A percentile compares a stretch with the other conserved stretches of the same genome.
phyloP scores from a whole-genome alignment of 2,113 vertebrate genomes.

The Podilymbus podiceps region DNA sequence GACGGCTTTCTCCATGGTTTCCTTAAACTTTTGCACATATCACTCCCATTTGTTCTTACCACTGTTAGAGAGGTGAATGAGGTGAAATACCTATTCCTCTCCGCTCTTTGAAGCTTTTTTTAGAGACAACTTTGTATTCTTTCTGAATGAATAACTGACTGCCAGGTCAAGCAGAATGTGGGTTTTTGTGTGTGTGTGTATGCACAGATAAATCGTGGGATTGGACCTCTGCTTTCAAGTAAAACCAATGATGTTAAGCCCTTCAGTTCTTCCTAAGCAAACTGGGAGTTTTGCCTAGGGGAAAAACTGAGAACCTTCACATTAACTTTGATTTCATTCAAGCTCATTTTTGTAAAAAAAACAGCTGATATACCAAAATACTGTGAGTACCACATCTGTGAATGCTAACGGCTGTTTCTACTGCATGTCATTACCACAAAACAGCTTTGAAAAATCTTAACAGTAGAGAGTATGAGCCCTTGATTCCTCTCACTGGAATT shows the following conservation, averaged over 20 bases:
- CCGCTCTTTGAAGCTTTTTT: not conserved
- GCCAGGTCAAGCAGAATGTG: not conserved
- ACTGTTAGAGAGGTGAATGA: not conserved
- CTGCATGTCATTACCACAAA: not conserved
- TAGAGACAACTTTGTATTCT: not conserved
- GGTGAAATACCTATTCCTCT: not conserved
- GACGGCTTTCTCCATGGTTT: not conserved
- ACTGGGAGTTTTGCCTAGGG: slow-evolving; percentile 1
- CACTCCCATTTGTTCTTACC: not conserved
- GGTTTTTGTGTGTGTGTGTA: not conserved
- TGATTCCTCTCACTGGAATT: not conserved
- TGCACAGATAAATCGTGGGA: not conserved
- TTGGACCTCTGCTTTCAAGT: not conserved
- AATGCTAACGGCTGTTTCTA: not conserved
- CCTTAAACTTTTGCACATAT: not conserved
- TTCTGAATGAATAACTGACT: not conserved
- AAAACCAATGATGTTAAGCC: not conserved
- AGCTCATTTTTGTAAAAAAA: not conserved
- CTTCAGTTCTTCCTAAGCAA: not conserved
- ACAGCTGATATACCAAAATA: not conserved
- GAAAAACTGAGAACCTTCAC: not conserved
- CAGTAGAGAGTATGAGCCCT: not conserved
- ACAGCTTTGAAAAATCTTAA: not conserved
- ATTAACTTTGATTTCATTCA: slow-evolving; percentile 28
- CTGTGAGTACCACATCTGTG: not conserved